Evolutionary conservation across 2,797 vertebrate species (phyloP), one percentile per base, ranked within the genome.

Genomic region (Yasuhikotakia modesta): DNA sequence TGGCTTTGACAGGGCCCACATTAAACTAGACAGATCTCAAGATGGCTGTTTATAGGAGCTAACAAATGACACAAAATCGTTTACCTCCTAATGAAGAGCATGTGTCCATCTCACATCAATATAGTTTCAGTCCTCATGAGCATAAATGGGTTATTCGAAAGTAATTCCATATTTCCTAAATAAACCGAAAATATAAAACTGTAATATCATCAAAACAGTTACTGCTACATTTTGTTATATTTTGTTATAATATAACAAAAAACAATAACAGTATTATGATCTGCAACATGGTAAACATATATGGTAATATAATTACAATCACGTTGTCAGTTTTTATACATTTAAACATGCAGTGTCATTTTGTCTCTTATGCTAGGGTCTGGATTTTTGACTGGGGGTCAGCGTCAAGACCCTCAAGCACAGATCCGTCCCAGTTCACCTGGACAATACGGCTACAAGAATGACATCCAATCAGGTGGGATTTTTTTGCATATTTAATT

Each of bases 401-500:
- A 74, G 27, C 77, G 58, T 57, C 85, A 73, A 39, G 84, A 78
- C 19, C 76, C 78, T 86, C 89, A 65, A 83, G 90, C 48, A 86
- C 89, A 85, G 32, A 81, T 79, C n/a, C 88, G 86, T 17, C 89
- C 91, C 61, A 87, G 91, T 70, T 83, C 85, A 2, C 82, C 88
- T 8, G 92, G 90, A 82, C 91, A 92, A 69, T 78, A 89, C 2
- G 76, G 85, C 64, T 90, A 90, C 74, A 82, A 87, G 80, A 83
- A 91, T 16, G 91, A 91, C 88, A 89, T 88, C 84, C 82, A 91
- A 81, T 90, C 91, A 82, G 92, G 93, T 94, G 86, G 90, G 90
- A 66, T 21, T n/a, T n/a, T n/a, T n/a, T n/a, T n/a, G n/a, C n/a
- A n/a, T n/a, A n/a, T n/a, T n/a, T n/a, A 32, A 63, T 57, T 57